Percentiles rank a stretch among this genome's conserved stretches.
Evolutionary conservation across 30 jellyfish, hydroid and myxozoan species (phyloP).

Genomic region (Phacellophora camtschatica): DNA sequence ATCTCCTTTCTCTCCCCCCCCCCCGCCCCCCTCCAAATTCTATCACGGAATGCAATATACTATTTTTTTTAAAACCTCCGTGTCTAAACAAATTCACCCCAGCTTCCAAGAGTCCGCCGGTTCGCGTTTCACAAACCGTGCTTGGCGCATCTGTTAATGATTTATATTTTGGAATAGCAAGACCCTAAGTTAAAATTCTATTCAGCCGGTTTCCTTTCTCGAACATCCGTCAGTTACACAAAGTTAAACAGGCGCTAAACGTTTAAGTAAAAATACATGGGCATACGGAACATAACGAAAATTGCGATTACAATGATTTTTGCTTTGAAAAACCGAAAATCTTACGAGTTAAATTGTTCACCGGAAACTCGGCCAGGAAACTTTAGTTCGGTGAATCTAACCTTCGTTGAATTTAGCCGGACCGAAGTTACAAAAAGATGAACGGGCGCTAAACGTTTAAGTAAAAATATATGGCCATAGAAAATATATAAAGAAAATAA

Average conservation of each 20-base stretch:
- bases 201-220: slow-evolving; percentile 68
- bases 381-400: too few relatives aligned
- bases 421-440: slow-evolving; percentile 57
- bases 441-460: slow-evolving; percentile 19
- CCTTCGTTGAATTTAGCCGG: too few relatives aligned
- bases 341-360: too few relatives aligned
- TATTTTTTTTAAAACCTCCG: too few relatives aligned
- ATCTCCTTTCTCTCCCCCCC: too few relatives aligned
- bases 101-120: background rate
- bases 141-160: background rate
- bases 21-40: too few relatives aligned
- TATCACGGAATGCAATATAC: too few relatives aligned
- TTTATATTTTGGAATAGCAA: background rate
- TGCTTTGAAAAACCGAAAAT: background rate
- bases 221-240: slow-evolving; percentile 52
- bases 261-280: background rate
- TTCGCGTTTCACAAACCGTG: background rate
- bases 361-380: too few relatives aligned
- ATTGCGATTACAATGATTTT: background rate
- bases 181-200: background rate
- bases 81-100: too few relatives aligned
- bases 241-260: slow-evolving; percentile 52
- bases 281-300: too few relatives aligned
- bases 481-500: too few relatives aligned
- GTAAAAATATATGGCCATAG: slow-evolving; percentile 5